Evolutionary conservation across 2,113 vertebrate species (phyloP).

Genomic region (Tachycineta bicolor): DNA sequence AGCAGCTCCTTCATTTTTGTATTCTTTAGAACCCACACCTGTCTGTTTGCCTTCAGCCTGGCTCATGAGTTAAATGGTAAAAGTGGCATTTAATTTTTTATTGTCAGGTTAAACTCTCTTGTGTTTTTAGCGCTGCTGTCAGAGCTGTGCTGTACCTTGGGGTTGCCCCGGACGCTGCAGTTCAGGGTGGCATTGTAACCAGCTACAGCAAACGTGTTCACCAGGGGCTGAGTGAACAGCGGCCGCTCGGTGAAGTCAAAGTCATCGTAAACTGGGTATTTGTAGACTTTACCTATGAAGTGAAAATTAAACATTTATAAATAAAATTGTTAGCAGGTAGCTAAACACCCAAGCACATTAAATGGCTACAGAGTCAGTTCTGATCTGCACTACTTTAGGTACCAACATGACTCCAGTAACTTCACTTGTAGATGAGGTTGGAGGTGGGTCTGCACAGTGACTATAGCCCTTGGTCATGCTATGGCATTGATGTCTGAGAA

Average conservation of each 20-base stretch:
- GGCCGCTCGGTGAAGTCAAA: slow-evolving; percentile 91
- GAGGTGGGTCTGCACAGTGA: background rate
- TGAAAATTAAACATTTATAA: background rate
- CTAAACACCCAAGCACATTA: background rate
- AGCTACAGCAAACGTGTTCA: slow-evolving; percentile 89
- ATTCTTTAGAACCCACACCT: background rate
- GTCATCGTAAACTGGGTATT: slow-evolving; percentile 86
- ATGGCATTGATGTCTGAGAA: background rate
- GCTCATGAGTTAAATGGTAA: background rate
- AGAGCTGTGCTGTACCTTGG: slow-evolving; percentile 80
- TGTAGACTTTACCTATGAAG: slow-evolving; percentile 84
- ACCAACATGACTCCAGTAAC: rapidly evolving
- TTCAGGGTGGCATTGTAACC: slow-evolving; percentile 95
- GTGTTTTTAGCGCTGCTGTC: background rate
- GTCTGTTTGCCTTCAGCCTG: background rate
- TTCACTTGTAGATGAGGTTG: background rate
- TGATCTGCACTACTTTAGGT: background rate
- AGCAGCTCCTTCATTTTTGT: background rate
- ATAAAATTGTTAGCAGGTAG: background rate
- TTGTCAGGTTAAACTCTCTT: background rate
- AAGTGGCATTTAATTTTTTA: background rate
- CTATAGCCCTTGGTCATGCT: background rate
- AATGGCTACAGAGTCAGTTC: background rate
- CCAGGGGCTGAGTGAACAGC: slow-evolving; percentile 90
- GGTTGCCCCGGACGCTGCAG: slow-evolving; percentile 95